Evolutionary conservation across 2,888 invertebrate species (phyloP).

Genomic region (Dioctria linearis): DNA sequence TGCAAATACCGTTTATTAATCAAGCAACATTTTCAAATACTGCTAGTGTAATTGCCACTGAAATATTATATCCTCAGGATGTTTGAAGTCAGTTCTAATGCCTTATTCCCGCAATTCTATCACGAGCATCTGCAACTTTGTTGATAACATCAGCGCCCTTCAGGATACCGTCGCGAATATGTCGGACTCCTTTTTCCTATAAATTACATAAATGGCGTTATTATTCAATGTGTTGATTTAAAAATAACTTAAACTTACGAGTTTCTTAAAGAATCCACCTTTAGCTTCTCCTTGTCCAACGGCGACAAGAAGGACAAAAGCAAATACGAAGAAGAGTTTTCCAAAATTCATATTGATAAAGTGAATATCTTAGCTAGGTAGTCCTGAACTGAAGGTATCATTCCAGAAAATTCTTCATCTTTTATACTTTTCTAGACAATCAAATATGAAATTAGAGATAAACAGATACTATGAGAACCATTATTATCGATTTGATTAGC

Average conservation of each 20-base stretch:
- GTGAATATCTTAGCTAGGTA: not conserved
- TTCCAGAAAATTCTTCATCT: not conserved
- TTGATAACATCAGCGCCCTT: constrained; percentile 6
- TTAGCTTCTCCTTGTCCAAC: not conserved
- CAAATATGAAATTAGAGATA: too few species aligned
- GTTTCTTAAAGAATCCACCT: not conserved
- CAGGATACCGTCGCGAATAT: constrained; percentile 10
- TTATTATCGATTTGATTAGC: too few species aligned
- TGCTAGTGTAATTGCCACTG: too few species aligned
- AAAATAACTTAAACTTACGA: not conserved
- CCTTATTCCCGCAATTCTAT: not conserved
- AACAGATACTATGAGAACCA: too few species aligned
- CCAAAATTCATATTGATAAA: not conserved
- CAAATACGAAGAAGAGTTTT: not conserved
- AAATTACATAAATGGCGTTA: not conserved
- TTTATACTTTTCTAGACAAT: too few species aligned
- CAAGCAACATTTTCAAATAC: too few species aligned
- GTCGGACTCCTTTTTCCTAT: constrained; percentile 2
- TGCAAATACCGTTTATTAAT: too few species aligned
- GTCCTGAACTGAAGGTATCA: too few species aligned
- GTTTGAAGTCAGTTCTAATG: too few species aligned
- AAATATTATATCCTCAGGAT: too few species aligned
- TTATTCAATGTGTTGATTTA: not conserved
- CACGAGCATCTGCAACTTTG: constrained; percentile 29
- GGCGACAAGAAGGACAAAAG: not conserved